Evolutionary conservation across 2,888 invertebrate genomes (phyloP).

Genomic region (Macrostomum cliftonense): DNA sequence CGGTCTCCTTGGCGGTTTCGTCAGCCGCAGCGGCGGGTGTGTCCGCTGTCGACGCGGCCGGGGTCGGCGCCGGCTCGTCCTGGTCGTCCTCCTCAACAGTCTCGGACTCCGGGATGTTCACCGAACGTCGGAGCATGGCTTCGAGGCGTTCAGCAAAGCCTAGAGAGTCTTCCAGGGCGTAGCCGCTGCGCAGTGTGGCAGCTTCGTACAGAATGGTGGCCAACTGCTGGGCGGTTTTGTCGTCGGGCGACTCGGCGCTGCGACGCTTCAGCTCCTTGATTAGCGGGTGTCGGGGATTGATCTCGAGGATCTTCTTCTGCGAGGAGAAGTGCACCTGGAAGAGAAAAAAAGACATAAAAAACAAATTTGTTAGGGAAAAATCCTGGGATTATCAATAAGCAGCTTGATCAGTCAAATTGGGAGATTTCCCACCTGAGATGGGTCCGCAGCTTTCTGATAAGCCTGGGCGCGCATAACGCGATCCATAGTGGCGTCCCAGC

Average conservation of each 20-base stretch:
- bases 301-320: constrained; percentile 75
- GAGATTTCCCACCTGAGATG: constrained; percentile 33
- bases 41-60: too few species aligned
- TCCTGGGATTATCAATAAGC: too few species aligned
- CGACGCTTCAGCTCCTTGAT: constrained; percentile 70
- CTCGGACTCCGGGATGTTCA: constrained; percentile 26
- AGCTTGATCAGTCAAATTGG: too few species aligned
- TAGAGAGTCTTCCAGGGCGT: constrained; percentile 61
- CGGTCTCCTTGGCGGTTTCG: too few species aligned
- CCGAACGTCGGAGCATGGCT: constrained; percentile 51
- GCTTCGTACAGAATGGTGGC: constrained; percentile 54
- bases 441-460: constrained; percentile 81
- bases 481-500: constrained; percentile 99
- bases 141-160: constrained; percentile 79
- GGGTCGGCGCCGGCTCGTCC: too few species aligned
- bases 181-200: constrained; percentile 78
- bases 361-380: too few species aligned
- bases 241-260: constrained; percentile 44
- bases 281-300: constrained; percentile 88
- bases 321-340: not conserved
- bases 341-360: too few species aligned
- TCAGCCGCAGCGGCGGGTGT: too few species aligned
- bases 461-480: constrained; percentile 69
- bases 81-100: too few species aligned
- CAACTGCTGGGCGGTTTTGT: constrained; percentile 60